Evolutionary conservation across 1,140 invertebrate species (phyloP).

Genomic region (Theocolax elegans): DNA sequence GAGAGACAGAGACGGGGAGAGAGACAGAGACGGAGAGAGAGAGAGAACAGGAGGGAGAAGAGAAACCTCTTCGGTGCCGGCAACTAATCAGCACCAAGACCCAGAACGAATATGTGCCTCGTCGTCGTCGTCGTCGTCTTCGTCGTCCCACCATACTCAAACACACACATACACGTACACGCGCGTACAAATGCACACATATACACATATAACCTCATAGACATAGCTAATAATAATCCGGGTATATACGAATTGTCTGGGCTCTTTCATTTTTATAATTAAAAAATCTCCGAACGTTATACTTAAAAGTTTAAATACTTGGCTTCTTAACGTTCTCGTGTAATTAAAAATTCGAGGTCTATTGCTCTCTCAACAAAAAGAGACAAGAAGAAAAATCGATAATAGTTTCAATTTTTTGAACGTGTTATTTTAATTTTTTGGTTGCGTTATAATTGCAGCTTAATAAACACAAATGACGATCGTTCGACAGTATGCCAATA

Average conservation of each 20-base stretch:
- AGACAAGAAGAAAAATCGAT: background rate
- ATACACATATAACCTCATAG: background rate
- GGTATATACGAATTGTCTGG: no score
- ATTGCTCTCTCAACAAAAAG: background rate
- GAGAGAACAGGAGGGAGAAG: conserved; percentile 44
- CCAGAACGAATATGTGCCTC: conserved; percentile 33
- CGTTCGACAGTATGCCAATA: no score
- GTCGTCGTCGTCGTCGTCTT: no score
- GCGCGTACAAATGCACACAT: no score
- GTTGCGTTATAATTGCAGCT: no score
- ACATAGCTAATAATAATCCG: conserved; percentile 28
- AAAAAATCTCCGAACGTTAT: background rate
- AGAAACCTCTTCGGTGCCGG: conserved; percentile 54
- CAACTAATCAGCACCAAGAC: conserved; percentile 59
- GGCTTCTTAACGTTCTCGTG: background rate
- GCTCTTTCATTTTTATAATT: background rate
- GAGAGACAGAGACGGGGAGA: background rate
- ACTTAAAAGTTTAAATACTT: background rate
- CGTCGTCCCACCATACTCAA: no score
- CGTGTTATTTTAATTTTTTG: no score
- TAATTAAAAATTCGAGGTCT: conserved; percentile 7
- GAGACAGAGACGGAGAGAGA: conserved; percentile 40
- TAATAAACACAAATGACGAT: no score
- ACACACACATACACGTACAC: no score
- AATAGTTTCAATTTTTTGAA: no score